A percentile compares a stretch with the other conserved stretches of the same genome.
Conservation (phyloP, 2,888 invertebrate genomes). For the Zygaena filipendulae region DNA sequence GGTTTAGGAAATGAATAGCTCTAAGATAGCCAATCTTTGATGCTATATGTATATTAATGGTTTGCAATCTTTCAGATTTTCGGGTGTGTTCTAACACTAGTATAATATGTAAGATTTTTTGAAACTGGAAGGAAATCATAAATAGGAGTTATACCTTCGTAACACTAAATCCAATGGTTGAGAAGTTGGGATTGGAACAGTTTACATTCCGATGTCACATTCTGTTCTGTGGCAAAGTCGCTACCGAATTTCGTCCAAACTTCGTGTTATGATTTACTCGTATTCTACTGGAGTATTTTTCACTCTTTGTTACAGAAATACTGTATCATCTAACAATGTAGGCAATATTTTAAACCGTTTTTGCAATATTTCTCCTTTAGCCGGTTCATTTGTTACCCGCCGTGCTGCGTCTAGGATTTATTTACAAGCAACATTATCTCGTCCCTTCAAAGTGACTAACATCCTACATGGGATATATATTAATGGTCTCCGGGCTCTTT, state of each 20-base stretch:
- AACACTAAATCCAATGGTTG: too few relatives aligned
- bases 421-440: slow-evolving; percentile 57
- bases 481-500: slow-evolving; percentile 40
- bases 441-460: slow-evolving; percentile 50
- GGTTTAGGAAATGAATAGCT: slow-evolving; percentile 33
- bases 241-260: too few relatives aligned
- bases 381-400: slow-evolving; percentile 48
- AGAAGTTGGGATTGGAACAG: too few relatives aligned
- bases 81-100: too few relatives aligned
- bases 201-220: too few relatives aligned
- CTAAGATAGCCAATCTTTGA: slow-evolving; percentile 39
- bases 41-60: slow-evolving; percentile 22
- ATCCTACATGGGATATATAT: slow-evolving; percentile 36
- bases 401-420: slow-evolving; percentile 46
- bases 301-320: too few relatives aligned
- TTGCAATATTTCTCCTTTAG: slow-evolving; percentile 55
- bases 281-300: too few relatives aligned
- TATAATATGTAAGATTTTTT: slow-evolving; percentile 2
- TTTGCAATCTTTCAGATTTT: background rate
- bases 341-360: slow-evolving; percentile 46
- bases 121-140: too few relatives aligned
- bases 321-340: too few relatives aligned
- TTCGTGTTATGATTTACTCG: too few relatives aligned
- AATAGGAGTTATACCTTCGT: too few relatives aligned
- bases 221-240: too few relatives aligned